Base-by-base conservation (phyloP, 2,797 vertebrate species). In the Pseudomugil gertrudae region DNA sequence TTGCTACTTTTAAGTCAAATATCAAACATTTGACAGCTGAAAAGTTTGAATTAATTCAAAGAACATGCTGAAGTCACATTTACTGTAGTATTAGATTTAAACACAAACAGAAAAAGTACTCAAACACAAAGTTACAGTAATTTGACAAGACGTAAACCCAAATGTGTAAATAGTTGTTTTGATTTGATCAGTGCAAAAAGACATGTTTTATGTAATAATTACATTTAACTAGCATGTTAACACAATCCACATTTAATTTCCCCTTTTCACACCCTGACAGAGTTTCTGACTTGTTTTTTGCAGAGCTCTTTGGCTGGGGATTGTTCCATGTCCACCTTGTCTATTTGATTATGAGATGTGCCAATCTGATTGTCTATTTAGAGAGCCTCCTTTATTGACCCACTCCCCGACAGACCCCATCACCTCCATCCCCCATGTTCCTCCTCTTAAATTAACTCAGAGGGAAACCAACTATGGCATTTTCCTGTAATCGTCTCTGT, bases 311-410 rank as follows among this genome's bases (percentile, higher is more conserved):
- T 54, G 11, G 62, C 71, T 30, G 8, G 55, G 64, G 47, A 76
- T 45, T 45, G 7, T 61, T 58, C 57, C 66, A 13, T 30, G 23
- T 79, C 69, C 50, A 66, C 9, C 58, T 38, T 45, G 70, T 84
- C 74, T 80, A 69, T 83, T 77, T 84, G 78, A 87, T 90, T 79
- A 80, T 69, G 69, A 78, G 74, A 82, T 52, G 71, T 78, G 84
- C 63, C 80, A 68, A 76, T 89, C 78, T 82, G 79, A 77, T 76
- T 84, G 84, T 83, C 78, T 72, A 60, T 86, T 90, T 90, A 69
- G 61, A 85, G 68, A 76, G 65, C 60, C 56, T 66, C 65, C 71
- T 60, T 80, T 89, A 86, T 88, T 89, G 84, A 89, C 83, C 84
- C 67, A 53, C 33, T 65, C 70, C 48, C 60, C 78, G 80, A 83